phyloP scores from a whole-genome alignment of 1,140 invertebrate species.

The Trichomalopsis sarcophagae region DNA sequence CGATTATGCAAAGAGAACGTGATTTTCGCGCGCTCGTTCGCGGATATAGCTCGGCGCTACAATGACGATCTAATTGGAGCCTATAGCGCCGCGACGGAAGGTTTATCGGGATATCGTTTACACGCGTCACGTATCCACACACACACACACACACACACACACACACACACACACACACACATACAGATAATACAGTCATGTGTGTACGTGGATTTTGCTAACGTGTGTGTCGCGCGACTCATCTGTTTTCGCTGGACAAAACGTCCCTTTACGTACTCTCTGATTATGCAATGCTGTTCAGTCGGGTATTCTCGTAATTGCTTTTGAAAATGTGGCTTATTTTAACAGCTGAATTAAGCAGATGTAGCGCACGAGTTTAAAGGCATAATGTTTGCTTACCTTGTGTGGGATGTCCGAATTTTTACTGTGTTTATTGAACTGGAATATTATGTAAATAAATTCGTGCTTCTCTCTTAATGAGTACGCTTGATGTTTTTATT shows the following conservation, averaged over 20 bases:
- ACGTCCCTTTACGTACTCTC: not conserved
- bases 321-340: not conserved
- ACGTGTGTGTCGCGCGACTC: no score
- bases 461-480: no score
- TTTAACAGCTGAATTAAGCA: not conserved
- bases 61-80: slow-evolving; percentile 2
- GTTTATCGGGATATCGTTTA: not conserved
- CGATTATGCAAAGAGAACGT: not conserved
- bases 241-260: not conserved
- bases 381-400: no score
- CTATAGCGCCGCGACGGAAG: no score
- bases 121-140: no score
- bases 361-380: not conserved
- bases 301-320: not conserved
- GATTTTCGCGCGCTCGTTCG: not conserved
- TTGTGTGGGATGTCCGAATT: no score
- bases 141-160: not conserved
- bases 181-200: not conserved
- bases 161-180: not conserved
- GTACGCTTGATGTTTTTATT: no score
- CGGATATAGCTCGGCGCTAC: not conserved
- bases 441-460: no score
- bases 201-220: not conserved
- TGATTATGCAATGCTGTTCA: no score
- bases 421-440: no score